A percentile compares a stretch with the other conserved stretches of the same genome.
phyloP scores from a whole-genome alignment of 2,888 invertebrate species.

The Notocelia uddmanniana region DNA sequence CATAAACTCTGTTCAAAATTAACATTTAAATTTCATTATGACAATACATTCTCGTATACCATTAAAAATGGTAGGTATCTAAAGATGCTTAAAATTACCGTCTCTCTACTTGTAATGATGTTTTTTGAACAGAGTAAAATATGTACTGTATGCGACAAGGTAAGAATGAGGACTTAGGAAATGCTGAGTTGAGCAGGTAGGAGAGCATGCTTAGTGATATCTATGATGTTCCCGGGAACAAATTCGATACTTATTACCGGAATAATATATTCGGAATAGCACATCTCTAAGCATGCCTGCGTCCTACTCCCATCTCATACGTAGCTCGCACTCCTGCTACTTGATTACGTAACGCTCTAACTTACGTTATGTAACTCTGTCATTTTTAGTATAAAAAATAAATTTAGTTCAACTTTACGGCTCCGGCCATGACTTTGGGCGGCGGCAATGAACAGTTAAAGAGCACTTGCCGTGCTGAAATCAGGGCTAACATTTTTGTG shows the following conservation, averaged over 20 bases:
- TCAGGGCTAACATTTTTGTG: no score
- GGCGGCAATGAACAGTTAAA: no score
- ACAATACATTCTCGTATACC: slow-evolving; percentile 37
- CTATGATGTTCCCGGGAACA: neutral
- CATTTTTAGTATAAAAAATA: no score
- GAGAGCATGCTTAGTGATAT: neutral
- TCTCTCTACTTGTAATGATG: slow-evolving; percentile 45
- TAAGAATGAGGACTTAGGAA: neutral
- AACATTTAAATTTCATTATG: slow-evolving; percentile 27
- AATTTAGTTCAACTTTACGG: no score
- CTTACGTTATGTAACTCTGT: no score
- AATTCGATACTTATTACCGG: neutral
- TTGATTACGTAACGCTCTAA: no score
- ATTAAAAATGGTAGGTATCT: slow-evolving; percentile 42
- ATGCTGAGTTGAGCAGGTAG: neutral
- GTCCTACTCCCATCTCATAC: neutral
- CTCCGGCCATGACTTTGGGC: no score
- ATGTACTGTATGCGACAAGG: slow-evolving; percentile 36
- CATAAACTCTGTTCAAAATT: slow-evolving; percentile 64
- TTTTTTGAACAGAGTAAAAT: slow-evolving; percentile 60
- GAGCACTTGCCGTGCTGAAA: no score
- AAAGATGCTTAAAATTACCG: slow-evolving; percentile 22
- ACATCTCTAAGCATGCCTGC: neutral
- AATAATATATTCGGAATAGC: no score
- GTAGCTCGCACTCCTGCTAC: neutral